Percentiles rank a stretch among this genome's conserved stretches.
Evolutionary conservation across 2,797 vertebrate genomes (phyloP).

Genomic region (Amblyraja radiata): DNA sequence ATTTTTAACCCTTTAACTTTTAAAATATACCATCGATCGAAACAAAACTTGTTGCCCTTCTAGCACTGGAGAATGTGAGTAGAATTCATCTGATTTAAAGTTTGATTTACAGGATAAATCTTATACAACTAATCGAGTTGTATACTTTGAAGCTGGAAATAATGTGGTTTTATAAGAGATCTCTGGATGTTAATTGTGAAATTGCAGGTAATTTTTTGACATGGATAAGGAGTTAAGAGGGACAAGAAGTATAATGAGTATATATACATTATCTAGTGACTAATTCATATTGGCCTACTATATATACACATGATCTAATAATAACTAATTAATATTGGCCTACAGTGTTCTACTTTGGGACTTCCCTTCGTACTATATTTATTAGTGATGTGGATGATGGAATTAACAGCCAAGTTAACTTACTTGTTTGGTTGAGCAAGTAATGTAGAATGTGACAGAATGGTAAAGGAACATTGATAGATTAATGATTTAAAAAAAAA

Average conservation of each 20-base stretch:
- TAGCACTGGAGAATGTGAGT: not conserved
- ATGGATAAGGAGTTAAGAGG: not conserved
- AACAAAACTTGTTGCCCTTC: too few species aligned
- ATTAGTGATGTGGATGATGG: not conserved
- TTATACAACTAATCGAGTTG: not conserved
- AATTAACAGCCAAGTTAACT: not conserved
- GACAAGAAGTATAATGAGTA: not conserved
- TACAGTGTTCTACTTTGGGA: not conserved
- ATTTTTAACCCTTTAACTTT: too few species aligned
- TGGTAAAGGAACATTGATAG: not conserved
- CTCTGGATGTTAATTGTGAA: too few species aligned
- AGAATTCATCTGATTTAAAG: not conserved
- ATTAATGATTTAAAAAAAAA: not conserved
- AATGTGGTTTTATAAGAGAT: not conserved
- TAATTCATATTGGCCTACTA: not conserved
- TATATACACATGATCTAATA: not conserved
- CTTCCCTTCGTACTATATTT: not conserved
- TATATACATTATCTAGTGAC: not conserved
- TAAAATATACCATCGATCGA: too few species aligned
- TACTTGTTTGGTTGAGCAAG: not conserved
- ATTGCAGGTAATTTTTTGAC: not conserved
- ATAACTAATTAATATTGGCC: not conserved
- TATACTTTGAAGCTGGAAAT: not conserved
- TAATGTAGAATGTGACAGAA: not conserved
- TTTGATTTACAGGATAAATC: not conserved